Conservation (phyloP, 2,797 vertebrate genomes). For the Poeciliopsis turneri region DNA sequence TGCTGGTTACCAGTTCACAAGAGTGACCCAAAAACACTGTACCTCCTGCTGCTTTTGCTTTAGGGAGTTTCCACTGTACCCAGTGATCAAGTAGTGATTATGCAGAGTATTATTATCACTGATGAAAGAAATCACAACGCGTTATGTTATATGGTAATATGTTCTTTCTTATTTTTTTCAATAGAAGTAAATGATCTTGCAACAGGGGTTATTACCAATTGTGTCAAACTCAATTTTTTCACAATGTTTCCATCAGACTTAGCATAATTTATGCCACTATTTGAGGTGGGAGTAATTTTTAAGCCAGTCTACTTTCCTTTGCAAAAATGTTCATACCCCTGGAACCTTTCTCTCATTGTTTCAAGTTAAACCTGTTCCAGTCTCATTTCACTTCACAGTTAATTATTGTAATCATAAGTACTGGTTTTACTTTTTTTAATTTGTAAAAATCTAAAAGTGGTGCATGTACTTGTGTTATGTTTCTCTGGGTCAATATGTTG, state of each 20-base stretch:
- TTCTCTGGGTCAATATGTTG: not conserved
- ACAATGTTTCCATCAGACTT: not conserved
- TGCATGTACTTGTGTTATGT: not conserved
- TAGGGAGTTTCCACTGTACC: not conserved
- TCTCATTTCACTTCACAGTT: not conserved
- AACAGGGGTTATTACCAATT: not conserved
- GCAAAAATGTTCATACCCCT: not conserved
- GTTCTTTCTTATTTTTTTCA: not conserved
- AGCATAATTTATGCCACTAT: not conserved
- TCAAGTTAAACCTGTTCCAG: not conserved
- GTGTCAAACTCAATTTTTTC: not conserved
- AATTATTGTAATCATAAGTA: not conserved
- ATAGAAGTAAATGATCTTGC: not conserved
- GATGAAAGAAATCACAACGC: not conserved
- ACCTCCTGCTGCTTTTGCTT: constrained; percentile 15
- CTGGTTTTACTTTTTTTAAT: not conserved
- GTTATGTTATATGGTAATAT: not conserved
- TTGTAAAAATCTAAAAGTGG: not conserved
- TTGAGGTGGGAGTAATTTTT: not conserved
- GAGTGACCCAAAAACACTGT: constrained; percentile 10
- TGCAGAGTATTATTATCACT: not conserved
- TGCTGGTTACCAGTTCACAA: constrained; percentile 11
- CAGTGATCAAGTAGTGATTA: constrained; percentile 8
- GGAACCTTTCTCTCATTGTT: not conserved
- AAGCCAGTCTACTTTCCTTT: not conserved